Evolutionary conservation across 2,888 invertebrate species (phyloP), one percentile per base, ranked within the genome.

Genomic region (Sycophila texana): DNA sequence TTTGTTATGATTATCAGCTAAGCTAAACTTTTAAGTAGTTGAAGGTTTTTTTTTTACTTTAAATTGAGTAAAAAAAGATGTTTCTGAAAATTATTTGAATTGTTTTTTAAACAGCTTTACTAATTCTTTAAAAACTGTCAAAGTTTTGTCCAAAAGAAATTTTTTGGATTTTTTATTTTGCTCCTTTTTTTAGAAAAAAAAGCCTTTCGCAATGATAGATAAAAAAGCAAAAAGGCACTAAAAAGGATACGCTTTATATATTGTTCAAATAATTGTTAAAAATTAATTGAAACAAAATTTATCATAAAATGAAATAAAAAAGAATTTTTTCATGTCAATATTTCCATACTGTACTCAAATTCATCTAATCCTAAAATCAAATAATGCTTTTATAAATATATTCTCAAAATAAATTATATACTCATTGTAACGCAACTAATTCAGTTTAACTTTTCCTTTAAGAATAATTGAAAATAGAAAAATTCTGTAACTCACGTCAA

Each of bases 281-380:
- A 16, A n/a, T 53, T 4, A 53, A 47, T 63, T 47, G 22, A 63
- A 39, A 12, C 30, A 26, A 67, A 39, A 57, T 57, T 5, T 39
- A 14, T 30, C 57, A 5, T 39, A 30, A 14, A 18, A 39, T 57
- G 55, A 20, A 70, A 57, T 70, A 30, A 70, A 70, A 70, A 57
- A 70, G 68, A 70, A 47, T 70, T 70, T 39, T 70, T 70, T 57
- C 57, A 68, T 22, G n/a, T 67, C 12, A 57, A 55, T 55, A n/a
- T 18, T 39, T 22, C n/a, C 18, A 57, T 18, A 18, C 10, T 14
- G 57, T 55, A 20, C 39, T 70, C 14, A 55, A 70, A 70, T 20
- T 39, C 2, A 68, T 39, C 5, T 68, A n/a, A 18, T 20, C 22
- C 49, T 39, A 26, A 7, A 55, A 10, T 22, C 22, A 51, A 20